Base-by-base conservation (phyloP, 1,140 invertebrate genomes). In the Trichonephila inaurata region DNA sequence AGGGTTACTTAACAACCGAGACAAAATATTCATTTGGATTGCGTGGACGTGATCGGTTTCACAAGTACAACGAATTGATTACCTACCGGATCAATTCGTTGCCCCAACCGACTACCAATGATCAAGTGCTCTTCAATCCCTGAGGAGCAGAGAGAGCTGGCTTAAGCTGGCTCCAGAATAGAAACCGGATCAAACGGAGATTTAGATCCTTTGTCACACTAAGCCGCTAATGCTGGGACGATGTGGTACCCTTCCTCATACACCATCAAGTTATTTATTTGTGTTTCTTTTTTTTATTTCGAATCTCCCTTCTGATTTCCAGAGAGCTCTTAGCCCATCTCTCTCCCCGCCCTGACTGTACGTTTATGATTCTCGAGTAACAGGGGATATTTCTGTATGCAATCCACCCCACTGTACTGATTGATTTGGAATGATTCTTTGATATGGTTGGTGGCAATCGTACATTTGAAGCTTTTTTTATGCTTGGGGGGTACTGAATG, bases 141-240 rank as follows among this genome's bases (percentile, higher is more conserved):
- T 24, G 16, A 24, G 58, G 83, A 85, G 81, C 21, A 83, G 40
- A 24, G 81, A 69, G 33, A 28, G 28, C 18, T 19, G 51, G 83
- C 44, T 85, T 85, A 85, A 33, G 61, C 60, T 10, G 77, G 24
- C 44, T 64, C 40, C 61, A 16, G 86, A 66, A 88, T 88, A 88
- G 86, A 88, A 44, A 88, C 60, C 86, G 86, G 86, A 62, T 88
- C 86, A 88, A 88, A 88, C 86, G 86, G 60, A 88, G 86, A 88
- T 88, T 88, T 64, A 64, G 28, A 40, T 62, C 61, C 86, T 88
- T 88, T 88, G 86, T 88, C 86, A 88, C 86, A 40, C 86, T 88
- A 88, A 88, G 86, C 86, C 86, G 86, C 86, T 88, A 88, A 88
- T 88, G 61, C 86, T 62, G 86, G 21, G 85, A 51, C 60, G 51